phyloP scores from a whole-genome alignment of 2,888 invertebrate genomes.

The Leptura quadrifasciata region DNA sequence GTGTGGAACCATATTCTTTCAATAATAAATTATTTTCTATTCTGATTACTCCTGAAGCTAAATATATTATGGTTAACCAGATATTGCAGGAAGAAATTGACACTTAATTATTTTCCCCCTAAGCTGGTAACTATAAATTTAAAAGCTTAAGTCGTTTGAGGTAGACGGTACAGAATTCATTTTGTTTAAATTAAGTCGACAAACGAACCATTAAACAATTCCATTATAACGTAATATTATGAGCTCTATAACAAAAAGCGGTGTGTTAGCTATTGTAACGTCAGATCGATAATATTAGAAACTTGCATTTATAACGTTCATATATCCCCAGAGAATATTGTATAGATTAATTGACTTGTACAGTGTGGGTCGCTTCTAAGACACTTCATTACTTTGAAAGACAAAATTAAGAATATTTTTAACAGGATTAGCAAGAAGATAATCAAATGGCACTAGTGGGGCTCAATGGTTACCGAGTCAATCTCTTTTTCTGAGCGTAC shows the following conservation, averaged over 20 bases:
- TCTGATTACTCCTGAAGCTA: too few species aligned
- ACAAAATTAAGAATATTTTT: too few species aligned
- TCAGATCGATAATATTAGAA: constrained; percentile 31
- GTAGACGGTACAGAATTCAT: constrained; percentile 1
- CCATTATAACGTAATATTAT: constrained; percentile 29
- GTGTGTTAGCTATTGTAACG: constrained; percentile 16
- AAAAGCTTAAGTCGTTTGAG: constrained; percentile 8
- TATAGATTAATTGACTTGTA: constrained; percentile 15
- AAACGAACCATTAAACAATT: constrained; percentile 34
- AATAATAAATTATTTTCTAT: too few species aligned
- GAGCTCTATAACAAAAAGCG: constrained; percentile 34
- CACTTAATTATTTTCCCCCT: background rate
- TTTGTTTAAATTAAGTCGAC: constrained; percentile 32
- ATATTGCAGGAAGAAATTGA: background rate
- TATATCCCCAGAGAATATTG: constrained; percentile 21
- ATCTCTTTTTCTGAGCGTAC: too few species aligned
- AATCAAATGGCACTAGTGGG: too few species aligned
- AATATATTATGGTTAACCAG: too few species aligned
- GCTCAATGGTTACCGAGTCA: too few species aligned
- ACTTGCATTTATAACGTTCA: constrained; percentile 22
- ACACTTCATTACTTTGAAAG: background rate
- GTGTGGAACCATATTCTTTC: too few species aligned
- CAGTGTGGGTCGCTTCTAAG: constrained; percentile 3
- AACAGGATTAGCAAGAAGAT: too few species aligned
- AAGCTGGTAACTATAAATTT: constrained; percentile 2